These are phyloP conservation scores for Drosophila arizonae DNA, from an alignment of 1,140 invertebrate species.

Conservation along the genomic window DNA sequence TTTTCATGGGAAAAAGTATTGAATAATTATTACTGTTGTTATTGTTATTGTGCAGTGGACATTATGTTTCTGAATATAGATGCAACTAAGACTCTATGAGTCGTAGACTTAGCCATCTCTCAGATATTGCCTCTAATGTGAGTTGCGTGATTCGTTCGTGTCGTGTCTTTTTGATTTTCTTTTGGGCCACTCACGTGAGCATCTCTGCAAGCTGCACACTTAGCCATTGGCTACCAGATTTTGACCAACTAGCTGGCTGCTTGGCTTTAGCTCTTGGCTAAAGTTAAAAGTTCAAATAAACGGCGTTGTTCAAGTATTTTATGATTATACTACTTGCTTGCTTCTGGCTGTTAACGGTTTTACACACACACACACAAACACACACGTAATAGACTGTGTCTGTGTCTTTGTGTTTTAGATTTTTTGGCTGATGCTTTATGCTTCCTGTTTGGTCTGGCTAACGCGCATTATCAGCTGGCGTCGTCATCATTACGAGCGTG, in stretches of 20 bases:
- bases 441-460: slow-evolving; percentile 64
- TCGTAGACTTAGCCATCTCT: too few species aligned
- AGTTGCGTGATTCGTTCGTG: background rate
- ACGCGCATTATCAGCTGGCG: slow-evolving; percentile 45
- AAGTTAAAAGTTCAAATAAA: slow-evolving; percentile 75
- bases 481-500: slow-evolving; percentile 36
- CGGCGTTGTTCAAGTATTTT: slow-evolving; percentile 71
- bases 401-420: slow-evolving; percentile 27
- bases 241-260: slow-evolving; percentile 28
- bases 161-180: background rate
- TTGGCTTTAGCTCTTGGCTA: slow-evolving; percentile 27
- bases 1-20: too few species aligned
- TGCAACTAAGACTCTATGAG: too few species aligned
- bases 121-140: too few species aligned
- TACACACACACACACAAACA: slow-evolving; percentile 21
- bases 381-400: slow-evolving; percentile 10
- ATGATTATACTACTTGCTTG: slow-evolving; percentile 65
- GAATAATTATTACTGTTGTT: too few species aligned
- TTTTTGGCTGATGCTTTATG: slow-evolving; percentile 60
- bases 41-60: too few species aligned
- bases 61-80: background rate
- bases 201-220: slow-evolving; percentile 9
- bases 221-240: slow-evolving; percentile 27
- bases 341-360: slow-evolving; percentile 61
- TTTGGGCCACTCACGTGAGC: slow-evolving; percentile 11